These are phyloP conservation scores for Drosophila subobscura DNA, from an alignment of 1,140 invertebrate species.

Conservation along the genomic window DNA sequence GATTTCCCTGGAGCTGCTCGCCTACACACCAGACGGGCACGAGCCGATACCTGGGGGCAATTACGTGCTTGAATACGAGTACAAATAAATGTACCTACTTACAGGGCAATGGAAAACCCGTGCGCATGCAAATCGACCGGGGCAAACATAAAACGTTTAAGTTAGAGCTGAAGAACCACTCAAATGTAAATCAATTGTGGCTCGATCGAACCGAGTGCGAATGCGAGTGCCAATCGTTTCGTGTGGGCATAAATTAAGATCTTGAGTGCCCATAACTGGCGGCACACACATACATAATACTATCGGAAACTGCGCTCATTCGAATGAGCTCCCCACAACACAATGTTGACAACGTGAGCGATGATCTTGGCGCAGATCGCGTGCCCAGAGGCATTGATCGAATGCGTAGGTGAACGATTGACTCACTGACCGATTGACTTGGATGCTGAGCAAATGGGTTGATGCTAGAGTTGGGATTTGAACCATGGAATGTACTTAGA, in stretches of 20 bases:
- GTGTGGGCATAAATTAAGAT: slow-evolving; percentile 35
- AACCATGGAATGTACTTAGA: no score
- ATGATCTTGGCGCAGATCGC: slow-evolving; percentile 45
- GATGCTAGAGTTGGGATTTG: neutral
- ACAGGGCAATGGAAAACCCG: slow-evolving; percentile 27
- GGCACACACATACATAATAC: slow-evolving; percentile 7
- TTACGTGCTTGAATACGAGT: slow-evolving; percentile 4
- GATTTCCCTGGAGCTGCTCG: slow-evolving; percentile 8
- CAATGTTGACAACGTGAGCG: slow-evolving; percentile 9
- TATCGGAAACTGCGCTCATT: slow-evolving; percentile 56
- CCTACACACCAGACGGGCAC: slow-evolving; percentile 16
- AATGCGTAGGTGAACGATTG: slow-evolving; percentile 32
- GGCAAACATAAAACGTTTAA: slow-evolving; percentile 36
- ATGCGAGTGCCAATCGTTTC: slow-evolving; percentile 43
- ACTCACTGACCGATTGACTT: slow-evolving; percentile 30
- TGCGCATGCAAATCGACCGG: slow-evolving; percentile 12
- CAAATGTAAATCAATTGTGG: slow-evolving; percentile 40
- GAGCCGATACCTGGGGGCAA: slow-evolving; percentile 16
- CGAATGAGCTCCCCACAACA: slow-evolving; percentile 21
- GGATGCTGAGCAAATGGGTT: slow-evolving; percentile 2
- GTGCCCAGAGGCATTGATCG: slow-evolving; percentile 32
- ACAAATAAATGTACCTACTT: neutral
- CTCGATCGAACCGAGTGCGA: slow-evolving; percentile 26
- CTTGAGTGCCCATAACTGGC: slow-evolving; percentile 20
- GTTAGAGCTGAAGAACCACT: slow-evolving; percentile 24